phyloP scores from a whole-genome alignment of 2,888 invertebrate species.

The Drosophila multiciliata region DNA sequence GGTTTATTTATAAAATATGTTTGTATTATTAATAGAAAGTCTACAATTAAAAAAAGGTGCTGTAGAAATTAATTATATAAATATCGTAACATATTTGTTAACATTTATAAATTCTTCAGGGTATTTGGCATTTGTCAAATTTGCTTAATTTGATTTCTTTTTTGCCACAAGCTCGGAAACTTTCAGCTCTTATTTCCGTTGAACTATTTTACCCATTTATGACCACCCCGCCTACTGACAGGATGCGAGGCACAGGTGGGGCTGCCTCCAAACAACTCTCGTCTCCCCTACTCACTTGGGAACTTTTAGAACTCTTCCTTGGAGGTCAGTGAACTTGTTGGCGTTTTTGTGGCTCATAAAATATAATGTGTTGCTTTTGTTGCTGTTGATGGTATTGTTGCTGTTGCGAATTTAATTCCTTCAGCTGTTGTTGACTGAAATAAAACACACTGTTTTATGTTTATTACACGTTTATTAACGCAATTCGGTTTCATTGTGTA shows the following conservation, averaged over 20 bases:
- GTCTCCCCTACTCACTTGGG: background rate
- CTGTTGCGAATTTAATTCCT: conserved; percentile 44
- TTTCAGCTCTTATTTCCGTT: conserved; percentile 71
- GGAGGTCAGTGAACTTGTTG: conserved; percentile 69
- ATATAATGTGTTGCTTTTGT: conserved; percentile 42
- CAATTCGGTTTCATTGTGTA: conserved; percentile 11
- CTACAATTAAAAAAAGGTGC: background rate
- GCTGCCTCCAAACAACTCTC: background rate
- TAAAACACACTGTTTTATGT: conserved; percentile 59
- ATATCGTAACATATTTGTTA: background rate
- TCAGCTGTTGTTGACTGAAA: conserved; percentile 60
- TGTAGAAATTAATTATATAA: background rate
- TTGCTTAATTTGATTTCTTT: background rate
- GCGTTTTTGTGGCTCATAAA: conserved; percentile 70
- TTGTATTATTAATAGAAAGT: background rate
- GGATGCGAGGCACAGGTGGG: conserved; percentile 35
- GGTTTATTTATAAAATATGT: background rate
- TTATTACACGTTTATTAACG: conserved; percentile 23
- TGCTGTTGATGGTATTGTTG: conserved; percentile 9
- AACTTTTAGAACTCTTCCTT: conserved; percentile 9
- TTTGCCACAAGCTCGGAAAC: conserved; percentile 37
- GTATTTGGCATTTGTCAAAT: background rate
- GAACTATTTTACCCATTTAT: conserved; percentile 54
- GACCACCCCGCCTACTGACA: conserved; percentile 4
- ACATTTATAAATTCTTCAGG: background rate